Percentiles rank a stretch among this genome's conserved stretches.
phyloP scores from a whole-genome alignment of 2,113 vertebrate species.

The Anarhynchus alexandrinus region DNA sequence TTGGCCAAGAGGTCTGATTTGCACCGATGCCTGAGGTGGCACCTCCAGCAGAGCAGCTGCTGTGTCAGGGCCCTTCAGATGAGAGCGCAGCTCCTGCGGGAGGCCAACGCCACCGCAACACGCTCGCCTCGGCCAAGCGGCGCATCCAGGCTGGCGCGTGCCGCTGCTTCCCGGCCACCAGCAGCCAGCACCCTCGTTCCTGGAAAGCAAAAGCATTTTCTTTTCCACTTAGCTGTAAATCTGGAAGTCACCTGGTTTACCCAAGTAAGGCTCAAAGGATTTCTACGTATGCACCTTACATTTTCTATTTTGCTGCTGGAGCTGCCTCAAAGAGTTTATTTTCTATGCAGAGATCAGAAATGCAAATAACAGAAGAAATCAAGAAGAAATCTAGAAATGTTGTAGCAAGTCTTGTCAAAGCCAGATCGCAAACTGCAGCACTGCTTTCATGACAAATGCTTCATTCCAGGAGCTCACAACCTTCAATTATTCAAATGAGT shows the following conservation, averaged over 20 bases:
- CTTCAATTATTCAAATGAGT: neutral
- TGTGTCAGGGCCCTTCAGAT: neutral
- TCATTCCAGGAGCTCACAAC: neutral
- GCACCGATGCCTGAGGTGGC: neutral
- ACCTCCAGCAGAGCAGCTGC: neutral
- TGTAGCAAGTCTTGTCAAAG: neutral
- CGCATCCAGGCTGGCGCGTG: neutral
- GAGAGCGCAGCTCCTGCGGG: neutral
- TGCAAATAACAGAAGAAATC: neutral
- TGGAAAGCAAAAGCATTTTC: neutral
- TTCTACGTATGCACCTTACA: neutral
- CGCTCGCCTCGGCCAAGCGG: accelerated
- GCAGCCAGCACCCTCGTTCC: neutral
- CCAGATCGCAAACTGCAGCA: neutral
- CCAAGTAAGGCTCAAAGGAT: neutral
- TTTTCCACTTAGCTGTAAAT: neutral
- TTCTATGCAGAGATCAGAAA: neutral
- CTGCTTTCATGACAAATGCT: neutral
- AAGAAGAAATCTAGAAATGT: neutral
- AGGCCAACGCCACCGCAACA: neutral
- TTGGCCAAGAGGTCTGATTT: neutral
- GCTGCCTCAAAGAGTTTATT: neutral
- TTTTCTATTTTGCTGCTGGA: neutral
- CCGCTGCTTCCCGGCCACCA: neutral
- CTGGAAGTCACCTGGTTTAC: neutral